Base-by-base conservation (phyloP, 2,797 vertebrate genomes). In the Smutsia temminckii region DNA sequence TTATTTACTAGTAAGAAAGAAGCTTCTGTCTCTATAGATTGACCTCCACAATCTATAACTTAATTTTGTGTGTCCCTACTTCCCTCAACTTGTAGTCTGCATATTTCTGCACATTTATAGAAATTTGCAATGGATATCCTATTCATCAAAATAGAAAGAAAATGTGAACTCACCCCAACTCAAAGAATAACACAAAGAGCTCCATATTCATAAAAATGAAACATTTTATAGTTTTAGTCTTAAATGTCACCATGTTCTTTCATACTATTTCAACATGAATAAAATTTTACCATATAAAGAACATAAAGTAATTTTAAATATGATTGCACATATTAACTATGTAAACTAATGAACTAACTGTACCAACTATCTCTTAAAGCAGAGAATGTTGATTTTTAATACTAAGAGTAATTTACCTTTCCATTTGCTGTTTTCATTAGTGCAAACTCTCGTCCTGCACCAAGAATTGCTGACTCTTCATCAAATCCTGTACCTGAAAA, bases 391-490 rank as follows among this genome's bases (percentile, higher is more conserved):
- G 10, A 86, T 89, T 91, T 92, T 85, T 87, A 85, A 85, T 79
- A 34, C 49, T 66, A 83, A 93, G 18, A 84, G 23, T 80, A 77
- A 68, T 29, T 95, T 99, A 99, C 99, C 99, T 99, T 99, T 98
- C 99, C 99, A 92, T 99, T 99, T 96, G 99, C 99, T 11, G 99
- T 99, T 99, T 99, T 99, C 99, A 99, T 99, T 95, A 99, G 98
- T 96, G 99, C 99, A 98, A 99, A 99, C 98, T 99, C 99, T 98
- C 99, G 98, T 98, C 99, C 99, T 91, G 99, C 99, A 98, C 99
- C 99, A 69, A 99, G 99, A 97, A 99, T 96, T 4, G 99, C 99
- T 85, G 99, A 99, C 96, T 99, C 99, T 97, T 99, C 99, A 98
- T 99, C 99, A 98, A 99, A 99, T 95, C 99, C 99, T 80, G 99